Conservation (phyloP, 2,113 vertebrate species). For the Aspidoscelis tigris region DNA sequence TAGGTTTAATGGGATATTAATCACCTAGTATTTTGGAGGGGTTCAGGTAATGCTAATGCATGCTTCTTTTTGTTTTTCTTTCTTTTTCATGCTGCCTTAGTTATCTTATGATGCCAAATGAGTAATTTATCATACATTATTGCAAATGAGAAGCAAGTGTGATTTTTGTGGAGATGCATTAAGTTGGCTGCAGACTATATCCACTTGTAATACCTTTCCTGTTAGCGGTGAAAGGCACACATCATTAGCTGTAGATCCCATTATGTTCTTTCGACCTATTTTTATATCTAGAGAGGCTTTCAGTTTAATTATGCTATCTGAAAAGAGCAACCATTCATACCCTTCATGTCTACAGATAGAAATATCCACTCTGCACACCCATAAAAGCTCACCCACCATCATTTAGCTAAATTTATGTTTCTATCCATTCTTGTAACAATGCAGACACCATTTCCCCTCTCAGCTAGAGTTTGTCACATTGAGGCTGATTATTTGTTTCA, state of each 20-base stretch:
- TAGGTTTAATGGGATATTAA: neutral
- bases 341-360: constrained; percentile 10
- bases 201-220: neutral
- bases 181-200: neutral
- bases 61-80: neutral
- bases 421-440: neutral
- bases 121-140: constrained; percentile 9
- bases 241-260: constrained; percentile 21
- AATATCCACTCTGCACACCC: neutral
- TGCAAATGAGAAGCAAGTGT: constrained; percentile 22
- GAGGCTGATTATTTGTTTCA: neutral
- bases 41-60: neutral
- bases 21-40: neutral
- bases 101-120: constrained; percentile 19
- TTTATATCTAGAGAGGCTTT: constrained; percentile 19
- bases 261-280: constrained; percentile 20
- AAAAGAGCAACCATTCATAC: neutral
- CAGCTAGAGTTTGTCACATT: neutral
- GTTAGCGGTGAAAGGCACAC: neutral
- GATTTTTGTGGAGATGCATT: constrained; percentile 9
- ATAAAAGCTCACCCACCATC: constrained; percentile 6
- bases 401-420: neutral
- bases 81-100: neutral
- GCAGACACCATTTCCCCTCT: neutral
- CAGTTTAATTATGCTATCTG: constrained; percentile 31